Evolutionary conservation across 2,113 vertebrate species (phyloP).

Genomic region (Proteles cristata): DNA sequence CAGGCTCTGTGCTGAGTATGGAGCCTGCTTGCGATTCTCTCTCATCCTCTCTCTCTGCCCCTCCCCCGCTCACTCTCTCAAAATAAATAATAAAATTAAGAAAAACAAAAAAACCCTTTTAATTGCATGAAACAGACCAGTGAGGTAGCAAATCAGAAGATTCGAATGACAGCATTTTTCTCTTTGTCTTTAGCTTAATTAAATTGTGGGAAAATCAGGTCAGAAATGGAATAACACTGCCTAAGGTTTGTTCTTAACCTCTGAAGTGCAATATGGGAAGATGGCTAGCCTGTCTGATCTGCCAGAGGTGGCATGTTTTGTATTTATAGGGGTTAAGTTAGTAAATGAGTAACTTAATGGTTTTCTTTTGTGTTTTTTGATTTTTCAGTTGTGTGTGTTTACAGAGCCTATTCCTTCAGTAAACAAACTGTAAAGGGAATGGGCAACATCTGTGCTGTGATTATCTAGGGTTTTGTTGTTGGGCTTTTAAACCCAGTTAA

Average conservation of each 20-base stretch:
- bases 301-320: background rate
- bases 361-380: conserved; percentile 24
- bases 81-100: too few relatives aligned
- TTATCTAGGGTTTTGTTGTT: background rate
- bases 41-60: too few relatives aligned
- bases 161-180: background rate
- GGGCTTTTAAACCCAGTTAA: background rate
- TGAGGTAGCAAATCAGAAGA: background rate
- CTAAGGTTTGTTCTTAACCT: background rate
- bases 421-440: background rate
- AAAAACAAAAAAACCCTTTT: background rate
- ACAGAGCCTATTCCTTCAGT: background rate
- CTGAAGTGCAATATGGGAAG: background rate
- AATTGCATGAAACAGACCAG: background rate
- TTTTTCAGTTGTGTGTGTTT: background rate
- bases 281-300: background rate
- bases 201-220: background rate
- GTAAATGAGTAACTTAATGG: background rate
- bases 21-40: too few relatives aligned
- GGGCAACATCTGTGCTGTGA: background rate
- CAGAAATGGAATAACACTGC: background rate
- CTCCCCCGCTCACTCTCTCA: too few relatives aligned
- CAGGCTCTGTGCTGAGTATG: too few relatives aligned
- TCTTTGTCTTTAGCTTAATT: conserved; percentile 24
- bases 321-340: conserved; percentile 7